Conservation (phyloP, 2,888 invertebrate species). For the Pecten maximus region DNA sequence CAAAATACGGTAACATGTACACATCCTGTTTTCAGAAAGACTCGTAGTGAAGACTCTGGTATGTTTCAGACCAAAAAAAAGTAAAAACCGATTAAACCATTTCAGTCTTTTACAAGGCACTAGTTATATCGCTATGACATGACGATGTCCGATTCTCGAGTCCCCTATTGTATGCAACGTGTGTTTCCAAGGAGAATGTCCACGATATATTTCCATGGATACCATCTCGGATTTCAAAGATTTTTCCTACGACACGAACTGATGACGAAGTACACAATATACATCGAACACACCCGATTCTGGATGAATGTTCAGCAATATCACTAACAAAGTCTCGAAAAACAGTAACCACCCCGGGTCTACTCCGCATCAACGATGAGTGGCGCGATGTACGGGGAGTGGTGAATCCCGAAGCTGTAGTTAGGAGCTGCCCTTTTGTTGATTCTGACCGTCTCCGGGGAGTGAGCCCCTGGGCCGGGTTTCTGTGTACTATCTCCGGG, state of each 20-base stretch:
- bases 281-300: too few species aligned
- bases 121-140: background rate
- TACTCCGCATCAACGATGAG: conserved; percentile 63
- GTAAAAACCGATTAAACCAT: background rate
- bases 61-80: background rate
- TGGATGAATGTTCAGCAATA: background rate
- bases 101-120: background rate
- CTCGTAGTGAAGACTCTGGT: background rate
- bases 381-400: conserved; percentile 80
- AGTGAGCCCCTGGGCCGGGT: conserved; percentile 95
- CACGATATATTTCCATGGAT: background rate
- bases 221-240: background rate
- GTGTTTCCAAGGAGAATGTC: background rate
- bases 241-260: background rate
- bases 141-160: background rate
- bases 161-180: background rate
- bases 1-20: background rate
- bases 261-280: background rate
- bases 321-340: background rate
- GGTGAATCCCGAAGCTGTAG: conserved; percentile 83
- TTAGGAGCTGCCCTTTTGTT: conserved; percentile 75
- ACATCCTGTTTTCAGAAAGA: conserved; percentile 4
- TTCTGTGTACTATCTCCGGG: conserved; percentile 90
- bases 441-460: conserved; percentile 87
- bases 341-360: conserved; percentile 46